Percentiles rank a stretch among this genome's conserved stretches.
phyloP scores from a whole-genome alignment of 1,140 invertebrate genomes.

The Caerostris darwini region DNA sequence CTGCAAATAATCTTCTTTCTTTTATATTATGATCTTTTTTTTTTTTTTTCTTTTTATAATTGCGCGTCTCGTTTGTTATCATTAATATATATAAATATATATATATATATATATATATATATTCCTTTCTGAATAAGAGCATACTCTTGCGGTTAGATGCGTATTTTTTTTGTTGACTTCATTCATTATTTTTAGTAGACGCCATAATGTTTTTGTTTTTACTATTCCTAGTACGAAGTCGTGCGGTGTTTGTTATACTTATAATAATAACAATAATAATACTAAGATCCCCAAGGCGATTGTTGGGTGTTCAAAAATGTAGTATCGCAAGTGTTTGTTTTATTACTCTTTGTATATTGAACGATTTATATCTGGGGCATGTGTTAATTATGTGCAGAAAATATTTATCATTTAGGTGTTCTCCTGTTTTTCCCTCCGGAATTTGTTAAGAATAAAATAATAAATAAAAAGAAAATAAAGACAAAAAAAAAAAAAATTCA shows the following conservation, averaged over 20 bases:
- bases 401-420: too few relatives aligned
- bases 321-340: not conserved
- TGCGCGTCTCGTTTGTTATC: not conserved
- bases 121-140: not conserved
- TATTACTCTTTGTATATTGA: too few relatives aligned
- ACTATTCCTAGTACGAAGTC: not conserved
- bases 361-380: too few relatives aligned
- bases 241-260: not conserved
- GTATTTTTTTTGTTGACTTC: not conserved
- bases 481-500: too few relatives aligned
- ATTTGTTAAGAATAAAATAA: too few relatives aligned
- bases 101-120: too few relatives aligned
- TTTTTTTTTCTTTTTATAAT: not conserved
- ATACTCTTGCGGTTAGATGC: not conserved
- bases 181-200: slow-evolving; percentile 14
- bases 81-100: not conserved
- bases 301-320: not conserved
- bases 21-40: not conserved
- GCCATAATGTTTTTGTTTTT: slow-evolving; percentile 9
- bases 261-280: not conserved
- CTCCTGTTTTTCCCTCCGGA: too few relatives aligned
- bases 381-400: too few relatives aligned
- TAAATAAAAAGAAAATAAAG: too few relatives aligned
- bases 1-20: not conserved
- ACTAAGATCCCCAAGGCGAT: not conserved